Evolutionary conservation across 2,888 invertebrate species (phyloP).

Genomic region (Tenthredo distinguenda): DNA sequence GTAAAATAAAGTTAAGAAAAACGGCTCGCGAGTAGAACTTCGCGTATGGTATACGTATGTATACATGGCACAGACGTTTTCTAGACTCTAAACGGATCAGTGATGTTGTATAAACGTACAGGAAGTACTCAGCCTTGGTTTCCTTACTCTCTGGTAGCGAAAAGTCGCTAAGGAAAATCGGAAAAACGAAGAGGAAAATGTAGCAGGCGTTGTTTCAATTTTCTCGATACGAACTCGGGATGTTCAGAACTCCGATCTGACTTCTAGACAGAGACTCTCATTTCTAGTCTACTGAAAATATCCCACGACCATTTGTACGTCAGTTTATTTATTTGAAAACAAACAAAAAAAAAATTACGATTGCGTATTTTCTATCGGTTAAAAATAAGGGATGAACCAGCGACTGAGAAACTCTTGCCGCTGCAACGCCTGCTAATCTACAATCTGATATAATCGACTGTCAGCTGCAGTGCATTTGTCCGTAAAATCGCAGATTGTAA

Average conservation of each 20-base stretch:
- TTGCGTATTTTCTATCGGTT: background rate
- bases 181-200: conserved; percentile 1
- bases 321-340: too few species aligned
- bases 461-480: background rate
- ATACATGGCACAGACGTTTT: background rate
- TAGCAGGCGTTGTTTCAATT: conserved; percentile 32
- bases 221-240: conserved; percentile 33
- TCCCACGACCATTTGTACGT: background rate
- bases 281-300: background rate
- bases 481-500: background rate
- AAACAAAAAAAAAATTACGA: too few species aligned
- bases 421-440: conserved; percentile 5
- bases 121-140: conserved; percentile 31
- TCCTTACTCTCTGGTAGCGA: background rate
- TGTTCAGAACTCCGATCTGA: background rate
- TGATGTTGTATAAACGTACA: background rate
- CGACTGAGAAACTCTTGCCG: background rate
- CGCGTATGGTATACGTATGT: too few species aligned
- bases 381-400: background rate
- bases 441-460: background rate
- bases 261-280: background rate
- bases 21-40: background rate
- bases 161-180: background rate
- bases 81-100: background rate
- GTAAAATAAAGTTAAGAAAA: background rate